Conservation (phyloP, 2,888 invertebrate genomes). For the Folsomia manolachei region DNA sequence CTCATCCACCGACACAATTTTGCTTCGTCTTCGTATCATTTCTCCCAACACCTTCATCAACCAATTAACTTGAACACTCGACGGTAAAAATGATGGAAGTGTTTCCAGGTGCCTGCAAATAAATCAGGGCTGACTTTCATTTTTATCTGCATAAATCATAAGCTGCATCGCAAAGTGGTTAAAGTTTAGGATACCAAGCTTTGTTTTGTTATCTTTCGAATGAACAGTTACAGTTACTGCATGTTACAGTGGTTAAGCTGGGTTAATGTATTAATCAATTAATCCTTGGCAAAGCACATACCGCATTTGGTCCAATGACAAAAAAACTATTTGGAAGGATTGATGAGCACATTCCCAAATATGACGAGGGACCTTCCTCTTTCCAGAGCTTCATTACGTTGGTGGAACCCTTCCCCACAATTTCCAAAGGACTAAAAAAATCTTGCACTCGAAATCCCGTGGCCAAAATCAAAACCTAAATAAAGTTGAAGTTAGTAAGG, state of each 20-base stretch:
- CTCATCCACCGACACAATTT: neutral
- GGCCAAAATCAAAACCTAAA: slow-evolving; percentile 23
- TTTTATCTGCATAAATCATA: too few species aligned
- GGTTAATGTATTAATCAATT: too few species aligned
- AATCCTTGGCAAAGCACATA: too few species aligned
- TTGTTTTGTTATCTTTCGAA: neutral
- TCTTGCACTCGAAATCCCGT: slow-evolving; percentile 24
- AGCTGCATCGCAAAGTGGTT: too few species aligned
- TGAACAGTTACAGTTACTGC: neutral
- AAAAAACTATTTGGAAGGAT: slow-evolving; percentile 13
- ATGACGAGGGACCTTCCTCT: neutral
- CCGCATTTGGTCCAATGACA: slow-evolving; percentile 19
- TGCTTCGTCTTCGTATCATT: neutral
- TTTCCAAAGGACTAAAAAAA: slow-evolving; percentile 21
- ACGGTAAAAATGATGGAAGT: slow-evolving; percentile 9
- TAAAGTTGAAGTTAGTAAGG: too few species aligned
- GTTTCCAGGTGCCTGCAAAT: slow-evolving; percentile 15
- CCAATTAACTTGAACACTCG: slow-evolving; percentile 23
- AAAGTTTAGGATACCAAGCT: too few species aligned
- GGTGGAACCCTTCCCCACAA: slow-evolving; percentile 1
- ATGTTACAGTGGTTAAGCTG: neutral
- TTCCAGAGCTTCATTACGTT: slow-evolving; percentile 14
- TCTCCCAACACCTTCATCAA: neutral
- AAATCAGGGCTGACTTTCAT: neutral
- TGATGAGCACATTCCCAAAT: slow-evolving; percentile 18